Percentiles rank a stretch among this genome's conserved stretches.
Evolutionary conservation across 2,113 vertebrate species (phyloP).

Genomic region (Odobenus rosmarus): DNA sequence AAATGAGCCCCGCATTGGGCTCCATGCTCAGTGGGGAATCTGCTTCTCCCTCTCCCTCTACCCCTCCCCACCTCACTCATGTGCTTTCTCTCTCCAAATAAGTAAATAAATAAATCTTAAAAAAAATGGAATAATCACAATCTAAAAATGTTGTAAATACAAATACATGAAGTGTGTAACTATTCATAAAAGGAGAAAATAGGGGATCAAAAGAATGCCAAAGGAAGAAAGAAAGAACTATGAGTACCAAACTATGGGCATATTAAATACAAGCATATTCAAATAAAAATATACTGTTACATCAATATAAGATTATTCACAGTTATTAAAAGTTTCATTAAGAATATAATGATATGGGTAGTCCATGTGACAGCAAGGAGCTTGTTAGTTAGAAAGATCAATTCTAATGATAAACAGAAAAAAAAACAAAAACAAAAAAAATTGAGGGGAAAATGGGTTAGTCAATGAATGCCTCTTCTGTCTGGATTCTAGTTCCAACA

Average conservation of each 20-base stretch:
- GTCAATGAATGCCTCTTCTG: background rate
- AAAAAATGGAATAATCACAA: background rate
- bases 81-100: no score
- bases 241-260: background rate
- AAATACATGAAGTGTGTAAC: background rate
- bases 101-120: background rate
- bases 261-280: background rate
- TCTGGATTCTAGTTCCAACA: background rate
- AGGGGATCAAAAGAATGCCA: background rate
- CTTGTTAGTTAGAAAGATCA: background rate
- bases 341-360: background rate
- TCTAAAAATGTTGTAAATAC: background rate
- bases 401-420: background rate
- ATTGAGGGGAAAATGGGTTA: background rate
- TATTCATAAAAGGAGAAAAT: background rate
- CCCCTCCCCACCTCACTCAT: no score
- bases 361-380: background rate
- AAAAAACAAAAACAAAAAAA: background rate
- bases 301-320: background rate
- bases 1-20: rapidly evolving
- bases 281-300: background rate
- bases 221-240: background rate
- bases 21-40: background rate
- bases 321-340: background rate
- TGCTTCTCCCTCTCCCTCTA: no score